Evolutionary conservation across 1,140 invertebrate genomes (phyloP).

Genomic region (Anagrus nilaparvatae): DNA sequence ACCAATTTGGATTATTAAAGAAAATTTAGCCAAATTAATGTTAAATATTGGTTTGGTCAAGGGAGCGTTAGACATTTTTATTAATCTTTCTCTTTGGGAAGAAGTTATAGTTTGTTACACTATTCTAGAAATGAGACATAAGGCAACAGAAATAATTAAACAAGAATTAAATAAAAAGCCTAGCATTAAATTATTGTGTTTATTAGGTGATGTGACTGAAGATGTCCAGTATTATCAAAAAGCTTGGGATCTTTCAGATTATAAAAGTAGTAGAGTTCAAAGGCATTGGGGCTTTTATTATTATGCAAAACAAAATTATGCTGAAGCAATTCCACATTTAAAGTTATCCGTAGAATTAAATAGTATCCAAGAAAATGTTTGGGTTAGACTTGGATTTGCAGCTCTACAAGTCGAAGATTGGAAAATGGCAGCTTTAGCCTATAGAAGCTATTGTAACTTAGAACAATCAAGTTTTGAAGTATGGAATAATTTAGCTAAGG

Average conservation of each 20-base stretch:
- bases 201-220: conserved; percentile 73
- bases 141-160: conserved; percentile 80
- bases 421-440: conserved; percentile 73
- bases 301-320: conserved; percentile 61
- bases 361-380: conserved; percentile 70
- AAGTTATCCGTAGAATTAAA: conserved; percentile 75
- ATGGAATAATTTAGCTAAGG: conserved; percentile 95
- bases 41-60: conserved; percentile 73
- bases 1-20: conserved; percentile 64
- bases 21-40: conserved; percentile 67
- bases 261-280: conserved; percentile 69
- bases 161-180: conserved; percentile 71
- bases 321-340: conserved; percentile 66
- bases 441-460: conserved; percentile 74
- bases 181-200: conserved; percentile 79
- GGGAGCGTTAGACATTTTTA: conserved; percentile 76
- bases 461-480: conserved; percentile 87
- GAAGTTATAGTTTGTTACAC: conserved; percentile 88
- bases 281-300: conserved; percentile 75
- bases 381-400: conserved; percentile 79
- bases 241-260: conserved; percentile 81
- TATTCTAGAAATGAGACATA: conserved; percentile 68
- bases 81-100: conserved; percentile 79
- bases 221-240: conserved; percentile 65
- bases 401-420: conserved; percentile 71